Evolutionary conservation across 2,888 invertebrate genomes (phyloP).

Genomic region (Caenorhabditis sulstoni): DNA sequence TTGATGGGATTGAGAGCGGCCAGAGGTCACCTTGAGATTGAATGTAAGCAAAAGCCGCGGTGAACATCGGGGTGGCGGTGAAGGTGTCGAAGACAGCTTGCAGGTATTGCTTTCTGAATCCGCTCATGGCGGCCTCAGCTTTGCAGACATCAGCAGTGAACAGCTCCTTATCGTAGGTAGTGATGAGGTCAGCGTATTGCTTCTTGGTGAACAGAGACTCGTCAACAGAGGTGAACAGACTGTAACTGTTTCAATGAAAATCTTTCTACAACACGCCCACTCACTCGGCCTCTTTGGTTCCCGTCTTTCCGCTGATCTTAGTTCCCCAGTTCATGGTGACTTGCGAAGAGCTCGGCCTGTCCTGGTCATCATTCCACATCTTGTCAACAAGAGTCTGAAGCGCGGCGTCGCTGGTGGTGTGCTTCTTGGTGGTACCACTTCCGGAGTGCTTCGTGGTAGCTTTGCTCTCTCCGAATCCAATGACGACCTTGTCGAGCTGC

Average conservation of each 20-base stretch:
- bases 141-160: slow-evolving; percentile 76
- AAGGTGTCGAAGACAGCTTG: slow-evolving; percentile 71
- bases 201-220: slow-evolving; percentile 73
- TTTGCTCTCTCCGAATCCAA: slow-evolving; percentile 44
- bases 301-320: slow-evolving; percentile 65
- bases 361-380: slow-evolving; percentile 75
- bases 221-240: slow-evolving; percentile 73
- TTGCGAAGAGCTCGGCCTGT: slow-evolving; percentile 66
- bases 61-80: slow-evolving; percentile 73
- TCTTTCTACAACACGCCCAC: too few species aligned
- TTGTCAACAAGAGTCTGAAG: slow-evolving; percentile 71
- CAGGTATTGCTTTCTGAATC: slow-evolving; percentile 69
- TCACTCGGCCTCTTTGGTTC: slow-evolving; percentile 58
- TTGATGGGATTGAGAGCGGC: too few species aligned
- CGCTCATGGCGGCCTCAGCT: slow-evolving; percentile 72
- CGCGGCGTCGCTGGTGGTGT: slow-evolving; percentile 44
- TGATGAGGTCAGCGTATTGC: slow-evolving; percentile 73
- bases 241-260: too few species aligned
- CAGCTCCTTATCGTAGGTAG: slow-evolving; percentile 72
- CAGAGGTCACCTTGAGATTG: slow-evolving; percentile 63
- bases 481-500: slow-evolving; percentile 48
- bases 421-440: slow-evolving; percentile 59
- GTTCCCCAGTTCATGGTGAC: slow-evolving; percentile 75
- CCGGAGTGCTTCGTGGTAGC: slow-evolving; percentile 56
- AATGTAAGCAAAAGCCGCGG: slow-evolving; percentile 74